phyloP scores from a whole-genome alignment of 2,888 invertebrate species.

The Tolmerus cingulatus region DNA sequence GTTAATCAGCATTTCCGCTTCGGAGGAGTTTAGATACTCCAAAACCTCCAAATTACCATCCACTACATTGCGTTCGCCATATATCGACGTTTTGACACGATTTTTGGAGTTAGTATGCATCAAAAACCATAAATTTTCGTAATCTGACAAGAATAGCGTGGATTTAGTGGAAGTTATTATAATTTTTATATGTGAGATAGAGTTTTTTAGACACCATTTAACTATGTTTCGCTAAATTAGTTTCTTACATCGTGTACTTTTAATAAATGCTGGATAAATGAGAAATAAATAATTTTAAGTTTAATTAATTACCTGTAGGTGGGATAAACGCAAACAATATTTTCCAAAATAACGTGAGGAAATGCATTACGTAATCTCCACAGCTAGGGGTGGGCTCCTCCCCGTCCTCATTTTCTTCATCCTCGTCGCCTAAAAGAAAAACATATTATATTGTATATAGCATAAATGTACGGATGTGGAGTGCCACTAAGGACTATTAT shows the following conservation, averaged over 20 bases:
- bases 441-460: not conserved
- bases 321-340: constrained; percentile 96
- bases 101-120: too few relatives aligned
- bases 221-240: not conserved
- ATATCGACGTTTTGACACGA: too few relatives aligned
- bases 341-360: constrained; percentile 98
- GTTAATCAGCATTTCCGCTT: too few relatives aligned
- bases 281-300: not conserved
- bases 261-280: too few relatives aligned
- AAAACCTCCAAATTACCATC: too few relatives aligned
- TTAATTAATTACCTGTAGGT: constrained; percentile 80
- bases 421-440: constrained; percentile 63
- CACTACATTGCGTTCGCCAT: too few relatives aligned
- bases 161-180: too few relatives aligned
- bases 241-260: not conserved
- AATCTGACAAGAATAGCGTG: too few relatives aligned
- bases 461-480: not conserved
- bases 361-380: constrained; percentile 94
- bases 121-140: too few relatives aligned
- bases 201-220: not conserved
- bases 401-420: constrained; percentile 68
- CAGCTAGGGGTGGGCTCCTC: constrained; percentile 78
- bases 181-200: not conserved
- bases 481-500: not conserved
- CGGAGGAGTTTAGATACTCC: too few relatives aligned